Conservation (phyloP, 1,140 invertebrate species). For the Charaxes varanes region DNA sequence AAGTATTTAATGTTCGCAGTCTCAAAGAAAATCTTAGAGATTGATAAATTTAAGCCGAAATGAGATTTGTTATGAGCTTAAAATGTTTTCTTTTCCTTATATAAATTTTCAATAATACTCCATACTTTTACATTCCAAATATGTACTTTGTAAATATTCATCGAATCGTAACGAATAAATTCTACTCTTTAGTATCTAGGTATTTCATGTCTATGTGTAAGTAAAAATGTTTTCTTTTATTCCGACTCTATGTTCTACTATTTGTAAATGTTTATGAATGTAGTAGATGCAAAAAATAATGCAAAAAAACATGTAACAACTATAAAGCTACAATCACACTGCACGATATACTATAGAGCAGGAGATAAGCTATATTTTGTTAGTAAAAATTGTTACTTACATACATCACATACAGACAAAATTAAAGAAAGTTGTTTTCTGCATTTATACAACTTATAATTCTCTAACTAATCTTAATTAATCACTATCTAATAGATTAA, state of each 20-base stretch:
- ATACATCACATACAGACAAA: no score
- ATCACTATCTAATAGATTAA: no score
- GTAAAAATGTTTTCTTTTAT: constrained; percentile 19
- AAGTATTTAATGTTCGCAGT: no score
- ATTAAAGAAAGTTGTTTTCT: no score
- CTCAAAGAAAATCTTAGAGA: not conserved
- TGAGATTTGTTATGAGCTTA: no score
- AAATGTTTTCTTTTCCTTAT: no score
- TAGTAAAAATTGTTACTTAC: no score
- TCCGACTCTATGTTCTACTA: constrained; percentile 18
- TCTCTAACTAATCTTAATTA: no score
- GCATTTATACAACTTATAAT: no score
- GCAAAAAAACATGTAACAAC: constrained; percentile 6
- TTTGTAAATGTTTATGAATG: constrained; percentile 27
- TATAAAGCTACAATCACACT: constrained; percentile 9
- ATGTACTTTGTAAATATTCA: constrained; percentile 42
- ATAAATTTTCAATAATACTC: constrained; percentile 17
- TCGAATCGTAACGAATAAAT: constrained; percentile 28
- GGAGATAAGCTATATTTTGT: constrained; percentile 11
- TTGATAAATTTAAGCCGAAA: no score
- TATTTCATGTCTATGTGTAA: constrained; percentile 29
- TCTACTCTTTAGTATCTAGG: constrained; percentile 24
- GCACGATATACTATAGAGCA: constrained; percentile 10
- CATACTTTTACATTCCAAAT: constrained; percentile 52
- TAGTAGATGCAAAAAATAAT: constrained; percentile 29